Evolutionary conservation across 2,113 vertebrate species (phyloP).

Genomic region (Dromas ardeola): DNA sequence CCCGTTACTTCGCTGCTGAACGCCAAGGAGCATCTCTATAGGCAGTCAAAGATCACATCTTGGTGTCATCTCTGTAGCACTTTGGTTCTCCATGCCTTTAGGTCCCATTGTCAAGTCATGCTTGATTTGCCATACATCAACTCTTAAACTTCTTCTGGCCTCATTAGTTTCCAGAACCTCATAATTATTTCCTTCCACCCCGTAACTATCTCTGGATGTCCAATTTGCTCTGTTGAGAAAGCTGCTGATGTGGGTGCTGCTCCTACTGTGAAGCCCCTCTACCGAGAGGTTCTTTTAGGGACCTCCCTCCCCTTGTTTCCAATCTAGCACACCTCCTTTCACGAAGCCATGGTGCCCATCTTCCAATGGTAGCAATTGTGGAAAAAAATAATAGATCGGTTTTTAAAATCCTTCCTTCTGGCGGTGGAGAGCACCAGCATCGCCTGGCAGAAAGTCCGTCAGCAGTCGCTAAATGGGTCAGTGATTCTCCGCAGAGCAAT

Average conservation of each 20-base stretch:
- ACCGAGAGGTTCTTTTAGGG: neutral
- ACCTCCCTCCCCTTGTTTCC: neutral
- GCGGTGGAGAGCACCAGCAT: neutral
- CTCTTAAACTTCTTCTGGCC: neutral
- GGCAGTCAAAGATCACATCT: neutral
- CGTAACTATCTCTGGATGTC: neutral
- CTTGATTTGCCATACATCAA: neutral
- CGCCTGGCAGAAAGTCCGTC: neutral
- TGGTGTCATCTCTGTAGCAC: neutral
- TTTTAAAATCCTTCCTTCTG: neutral
- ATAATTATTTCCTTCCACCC: too few species aligned
- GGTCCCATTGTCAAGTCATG: neutral
- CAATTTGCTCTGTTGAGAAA: neutral
- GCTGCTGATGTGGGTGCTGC: neutral
- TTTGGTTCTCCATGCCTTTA: neutral
- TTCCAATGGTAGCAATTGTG: neutral
- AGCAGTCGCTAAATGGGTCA: neutral
- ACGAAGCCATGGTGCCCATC: rapidly evolving
- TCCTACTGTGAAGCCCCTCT: neutral
- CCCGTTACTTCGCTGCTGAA: neutral
- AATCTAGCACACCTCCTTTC: neutral
- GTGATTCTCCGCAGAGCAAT: neutral
- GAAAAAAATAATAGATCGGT: neutral
- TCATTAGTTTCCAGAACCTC: neutral
- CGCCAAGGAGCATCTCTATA: neutral